These are phyloP conservation scores for Drosophila insularis DNA, from an alignment of 1,140 invertebrate genomes.

Conservation along the genomic window DNA sequence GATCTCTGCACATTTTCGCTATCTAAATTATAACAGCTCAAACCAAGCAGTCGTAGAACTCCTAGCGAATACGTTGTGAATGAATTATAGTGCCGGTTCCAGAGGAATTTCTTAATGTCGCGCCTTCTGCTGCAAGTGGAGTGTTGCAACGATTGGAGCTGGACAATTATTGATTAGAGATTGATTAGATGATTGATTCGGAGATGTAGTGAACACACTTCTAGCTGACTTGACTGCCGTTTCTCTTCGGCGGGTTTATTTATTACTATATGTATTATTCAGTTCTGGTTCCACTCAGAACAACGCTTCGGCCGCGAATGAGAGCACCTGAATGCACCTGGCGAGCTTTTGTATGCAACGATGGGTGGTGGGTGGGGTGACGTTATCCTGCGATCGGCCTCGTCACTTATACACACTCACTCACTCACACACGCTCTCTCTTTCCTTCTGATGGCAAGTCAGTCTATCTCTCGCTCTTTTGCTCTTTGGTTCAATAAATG, in stretches of 20 bases:
- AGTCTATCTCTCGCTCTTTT: conserved; percentile 11
- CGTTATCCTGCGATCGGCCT: conserved; percentile 62
- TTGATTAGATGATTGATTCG: background rate
- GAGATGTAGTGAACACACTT: background rate
- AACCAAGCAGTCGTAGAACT: conserved; percentile 74
- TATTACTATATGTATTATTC: background rate
- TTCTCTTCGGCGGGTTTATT: background rate
- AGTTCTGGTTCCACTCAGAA: conserved; percentile 11
- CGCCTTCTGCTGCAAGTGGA: conserved; percentile 41
- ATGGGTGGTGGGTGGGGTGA: background rate
- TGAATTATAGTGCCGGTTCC: conserved; percentile 72
- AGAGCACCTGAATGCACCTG: conserved; percentile 43
- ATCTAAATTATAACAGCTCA: conserved; percentile 75
- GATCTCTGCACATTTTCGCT: conserved; percentile 83
- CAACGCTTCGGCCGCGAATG: conserved; percentile 55
- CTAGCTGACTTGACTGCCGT: background rate
- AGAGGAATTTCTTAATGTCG: conserved; percentile 55
- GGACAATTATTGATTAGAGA: background rate
- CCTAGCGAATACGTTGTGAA: conserved; percentile 82
- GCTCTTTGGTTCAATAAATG: background rate
- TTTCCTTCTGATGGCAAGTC: conserved; percentile 22
- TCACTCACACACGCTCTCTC: conserved; percentile 15
- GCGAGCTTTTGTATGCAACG: conserved; percentile 48
- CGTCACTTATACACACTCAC: conserved; percentile 1
- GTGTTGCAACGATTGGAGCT: conserved; percentile 20